A percentile compares a stretch with the other conserved stretches of the same genome.
Evolutionary conservation across 53 echinoderm and acorn worm species (phyloP).

Genomic region (Henricia sp.): DNA sequence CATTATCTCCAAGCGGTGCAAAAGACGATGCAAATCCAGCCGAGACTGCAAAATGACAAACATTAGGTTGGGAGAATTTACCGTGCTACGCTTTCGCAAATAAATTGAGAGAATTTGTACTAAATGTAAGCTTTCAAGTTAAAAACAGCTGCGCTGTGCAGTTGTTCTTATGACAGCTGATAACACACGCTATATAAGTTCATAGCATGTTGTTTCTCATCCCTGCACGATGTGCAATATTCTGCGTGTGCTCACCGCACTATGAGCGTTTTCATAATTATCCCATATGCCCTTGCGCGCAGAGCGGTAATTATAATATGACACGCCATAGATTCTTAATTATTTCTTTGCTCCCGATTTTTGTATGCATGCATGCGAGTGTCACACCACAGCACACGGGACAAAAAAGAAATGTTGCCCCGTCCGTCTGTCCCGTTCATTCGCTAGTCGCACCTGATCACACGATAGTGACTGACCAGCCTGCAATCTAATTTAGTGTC

Average conservation of each 20-base stretch:
- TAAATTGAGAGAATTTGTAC: too few species aligned
- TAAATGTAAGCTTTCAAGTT: too few species aligned
- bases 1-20: too few species aligned
- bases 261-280: background rate
- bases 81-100: too few species aligned
- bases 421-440: background rate
- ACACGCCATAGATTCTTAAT: conserved; percentile 45
- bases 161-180: conserved; percentile 5
- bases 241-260: background rate
- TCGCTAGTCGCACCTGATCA: conserved; percentile 35
- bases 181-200: conserved; percentile 17
- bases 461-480: conserved; percentile 16
- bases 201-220: background rate
- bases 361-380: conserved; percentile 14
- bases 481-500: conserved; percentile 45
- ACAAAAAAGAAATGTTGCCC: background rate
- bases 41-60: too few species aligned
- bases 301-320: conserved; percentile 33
- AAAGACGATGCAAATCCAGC: too few species aligned
- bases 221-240: background rate
- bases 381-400: too few species aligned
- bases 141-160: background rate
- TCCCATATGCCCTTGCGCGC: background rate
- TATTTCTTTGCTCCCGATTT: conserved; percentile 26
- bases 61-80: too few species aligned